Evolutionary conservation across 2,888 invertebrate species (phyloP).

Genomic region (Melinaea marsaeus): DNA sequence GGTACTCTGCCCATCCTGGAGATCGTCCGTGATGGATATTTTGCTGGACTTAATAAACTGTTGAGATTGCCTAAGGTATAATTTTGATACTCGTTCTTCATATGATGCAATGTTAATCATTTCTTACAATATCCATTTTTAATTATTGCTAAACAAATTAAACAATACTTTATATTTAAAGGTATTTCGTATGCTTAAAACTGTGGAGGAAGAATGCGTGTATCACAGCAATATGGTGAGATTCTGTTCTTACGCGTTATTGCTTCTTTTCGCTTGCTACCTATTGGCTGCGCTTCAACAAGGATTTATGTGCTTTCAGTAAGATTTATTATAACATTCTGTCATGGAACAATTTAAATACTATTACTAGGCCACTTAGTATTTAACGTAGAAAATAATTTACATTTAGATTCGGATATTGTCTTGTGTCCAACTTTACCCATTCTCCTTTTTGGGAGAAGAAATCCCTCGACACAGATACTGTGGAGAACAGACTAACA

Average conservation of each 20-base stretch:
- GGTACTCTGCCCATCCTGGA: conserved; percentile 58
- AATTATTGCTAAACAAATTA: neutral
- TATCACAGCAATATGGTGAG: conserved; percentile 54
- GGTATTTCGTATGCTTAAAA: conserved; percentile 57
- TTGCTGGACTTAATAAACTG: conserved; percentile 61
- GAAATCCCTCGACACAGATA: conserved; percentile 41
- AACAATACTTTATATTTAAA: conserved; percentile 24
- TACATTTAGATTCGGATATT: conserved; percentile 47
- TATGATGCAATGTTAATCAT: no score
- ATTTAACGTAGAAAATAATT: neutral
- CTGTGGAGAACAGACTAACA: conserved; percentile 39
- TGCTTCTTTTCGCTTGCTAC: conserved; percentile 56
- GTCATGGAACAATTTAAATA: neutral
- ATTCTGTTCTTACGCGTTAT: conserved; percentile 53
- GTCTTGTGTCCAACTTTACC: conserved; percentile 57
- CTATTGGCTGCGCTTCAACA: conserved; percentile 59
- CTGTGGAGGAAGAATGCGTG: conserved; percentile 51
- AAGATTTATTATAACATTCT: conserved; percentile 18
- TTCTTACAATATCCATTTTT: no score
- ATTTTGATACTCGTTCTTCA: neutral
- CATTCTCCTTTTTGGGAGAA: conserved; percentile 55
- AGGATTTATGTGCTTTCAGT: conserved; percentile 60
- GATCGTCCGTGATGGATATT: conserved; percentile 51
- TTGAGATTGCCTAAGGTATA: conserved; percentile 56
- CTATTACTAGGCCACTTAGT: neutral